Conservation (phyloP, 2,888 invertebrate species). For the Phengaris arion region DNA sequence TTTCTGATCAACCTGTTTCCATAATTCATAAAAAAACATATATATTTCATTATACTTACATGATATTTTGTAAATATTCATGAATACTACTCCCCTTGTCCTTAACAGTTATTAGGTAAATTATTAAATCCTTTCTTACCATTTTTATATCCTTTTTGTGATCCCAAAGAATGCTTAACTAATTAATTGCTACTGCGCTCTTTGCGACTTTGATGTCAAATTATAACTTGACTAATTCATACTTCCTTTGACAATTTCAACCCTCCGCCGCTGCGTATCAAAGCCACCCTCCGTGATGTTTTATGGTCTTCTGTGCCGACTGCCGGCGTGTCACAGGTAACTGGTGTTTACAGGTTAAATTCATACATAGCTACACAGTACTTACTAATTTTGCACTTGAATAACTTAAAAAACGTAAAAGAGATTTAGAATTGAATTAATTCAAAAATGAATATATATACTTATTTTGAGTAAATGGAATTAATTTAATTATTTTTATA, state of each 20-base stretch:
- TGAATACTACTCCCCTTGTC: too few species aligned
- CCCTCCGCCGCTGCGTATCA: background rate
- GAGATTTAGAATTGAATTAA: too few species aligned
- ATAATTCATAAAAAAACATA: too few species aligned
- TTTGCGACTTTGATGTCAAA: background rate
- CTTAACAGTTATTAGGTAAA: background rate
- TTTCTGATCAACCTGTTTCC: too few species aligned
- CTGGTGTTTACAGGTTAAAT: background rate
- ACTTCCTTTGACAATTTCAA: constrained; percentile 11
- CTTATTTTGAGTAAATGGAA: too few species aligned
- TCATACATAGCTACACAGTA: too few species aligned
- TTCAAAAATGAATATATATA: too few species aligned
- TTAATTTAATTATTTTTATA: too few species aligned
- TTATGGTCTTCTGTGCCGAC: constrained; percentile 4
- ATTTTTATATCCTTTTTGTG: background rate
- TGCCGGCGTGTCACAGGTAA: background rate
- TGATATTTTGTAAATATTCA: too few species aligned
- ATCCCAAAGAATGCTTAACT: background rate
- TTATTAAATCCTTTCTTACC: background rate
- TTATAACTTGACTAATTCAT: background rate
- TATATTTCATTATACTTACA: too few species aligned
- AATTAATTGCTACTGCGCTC: background rate
- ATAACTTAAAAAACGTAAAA: too few species aligned
- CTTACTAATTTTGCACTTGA: too few species aligned
- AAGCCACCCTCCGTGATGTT: background rate